Evolutionary conservation across 2,113 vertebrate genomes (phyloP).

Genomic region (Ornithorhynchus anatinus): DNA sequence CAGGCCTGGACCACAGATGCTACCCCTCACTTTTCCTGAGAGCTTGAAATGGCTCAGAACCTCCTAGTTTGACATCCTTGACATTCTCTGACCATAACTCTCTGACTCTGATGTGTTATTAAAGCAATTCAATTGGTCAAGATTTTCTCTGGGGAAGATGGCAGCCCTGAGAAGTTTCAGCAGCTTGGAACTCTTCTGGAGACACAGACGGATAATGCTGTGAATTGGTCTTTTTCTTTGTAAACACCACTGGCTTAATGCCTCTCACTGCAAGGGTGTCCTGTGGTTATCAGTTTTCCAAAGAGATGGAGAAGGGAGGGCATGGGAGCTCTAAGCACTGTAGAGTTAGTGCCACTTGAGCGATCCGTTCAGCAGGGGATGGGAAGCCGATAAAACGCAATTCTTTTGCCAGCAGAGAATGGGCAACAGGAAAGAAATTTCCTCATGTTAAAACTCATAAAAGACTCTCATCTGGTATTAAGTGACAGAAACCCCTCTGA

Average conservation of each 20-base stretch:
- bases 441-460: not conserved
- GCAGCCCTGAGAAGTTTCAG: not conserved
- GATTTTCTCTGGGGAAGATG: too few species aligned
- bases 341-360: not conserved
- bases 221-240: not conserved
- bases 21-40: too few species aligned
- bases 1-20: not conserved
- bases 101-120: not conserved
- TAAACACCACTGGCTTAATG: fast-evolving
- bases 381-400: not conserved
- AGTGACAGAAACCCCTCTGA: not conserved
- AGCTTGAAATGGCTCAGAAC: not conserved
- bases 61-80: not conserved
- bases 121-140: too few species aligned
- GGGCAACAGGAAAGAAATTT: not conserved
- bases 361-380: not conserved
- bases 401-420: not conserved
- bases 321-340: fast-evolving
- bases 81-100: not conserved
- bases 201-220: not conserved
- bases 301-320: not conserved
- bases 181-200: not conserved
- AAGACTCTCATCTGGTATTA: not conserved
- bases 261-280: not conserved
- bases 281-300: not conserved